Conservation (phyloP, 2,797 vertebrate species). For the Tauraco hartlaubi region DNA sequence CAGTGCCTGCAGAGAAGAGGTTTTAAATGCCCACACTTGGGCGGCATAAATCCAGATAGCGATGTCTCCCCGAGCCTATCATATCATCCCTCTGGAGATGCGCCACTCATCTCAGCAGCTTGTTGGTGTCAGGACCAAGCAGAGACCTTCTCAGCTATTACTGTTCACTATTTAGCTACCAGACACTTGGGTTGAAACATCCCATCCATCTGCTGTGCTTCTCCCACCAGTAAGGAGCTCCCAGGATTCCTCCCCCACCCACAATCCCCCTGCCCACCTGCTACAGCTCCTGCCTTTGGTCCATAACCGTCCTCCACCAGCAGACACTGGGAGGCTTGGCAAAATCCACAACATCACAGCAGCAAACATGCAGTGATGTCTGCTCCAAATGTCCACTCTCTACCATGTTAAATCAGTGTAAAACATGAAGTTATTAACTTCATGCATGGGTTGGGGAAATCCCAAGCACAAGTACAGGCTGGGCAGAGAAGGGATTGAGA, state of each 20-base stretch:
- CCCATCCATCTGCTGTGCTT: background rate
- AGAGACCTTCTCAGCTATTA: background rate
- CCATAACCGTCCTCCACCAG: background rate
- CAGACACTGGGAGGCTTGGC: background rate
- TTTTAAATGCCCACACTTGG: background rate
- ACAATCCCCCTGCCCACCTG: accelerated
- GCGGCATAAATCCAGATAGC: background rate
- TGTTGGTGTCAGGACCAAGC: background rate
- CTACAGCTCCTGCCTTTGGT: background rate
- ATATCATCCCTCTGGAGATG: background rate
- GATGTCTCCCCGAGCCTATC: background rate
- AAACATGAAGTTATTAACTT: background rate
- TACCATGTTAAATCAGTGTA: background rate
- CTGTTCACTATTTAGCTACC: background rate
- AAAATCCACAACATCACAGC: background rate
- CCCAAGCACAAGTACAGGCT: no score
- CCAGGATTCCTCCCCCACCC: background rate
- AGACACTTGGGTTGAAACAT: background rate
- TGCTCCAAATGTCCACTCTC: background rate
- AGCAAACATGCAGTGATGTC: background rate
- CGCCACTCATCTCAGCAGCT: background rate
- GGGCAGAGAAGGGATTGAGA: no score
- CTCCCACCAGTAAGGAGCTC: background rate
- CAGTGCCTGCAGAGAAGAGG: background rate
- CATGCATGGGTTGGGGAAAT: no score